A percentile compares a stretch with the other conserved stretches of the same genome.
These are phyloP conservation scores for Nibea coibor DNA, from an alignment of 2,113 vertebrate species.

Conservation along the genomic window DNA sequence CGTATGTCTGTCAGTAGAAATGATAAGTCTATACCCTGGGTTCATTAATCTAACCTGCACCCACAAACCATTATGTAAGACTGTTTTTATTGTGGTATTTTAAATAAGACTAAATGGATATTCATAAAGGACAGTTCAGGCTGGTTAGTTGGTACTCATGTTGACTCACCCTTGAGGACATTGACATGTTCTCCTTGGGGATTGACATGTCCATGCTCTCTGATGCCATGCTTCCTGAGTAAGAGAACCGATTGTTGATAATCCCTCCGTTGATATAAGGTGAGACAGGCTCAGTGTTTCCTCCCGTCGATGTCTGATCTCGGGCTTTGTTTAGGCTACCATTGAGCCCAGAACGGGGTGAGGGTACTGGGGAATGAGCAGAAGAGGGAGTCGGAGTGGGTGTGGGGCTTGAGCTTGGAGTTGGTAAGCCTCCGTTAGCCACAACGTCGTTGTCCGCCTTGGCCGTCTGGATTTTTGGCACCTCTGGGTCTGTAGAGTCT, in stretches of 20 bases:
- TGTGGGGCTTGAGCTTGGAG: slow-evolving; percentile 2
- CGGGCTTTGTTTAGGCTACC: slow-evolving; percentile 9
- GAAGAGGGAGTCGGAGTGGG: slow-evolving; percentile 9
- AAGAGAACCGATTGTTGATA: slow-evolving; percentile 85
- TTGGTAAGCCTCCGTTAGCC: not conserved
- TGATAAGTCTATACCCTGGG: not conserved
- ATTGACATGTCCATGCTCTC: slow-evolving; percentile 89
- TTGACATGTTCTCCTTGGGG: slow-evolving; percentile 85
- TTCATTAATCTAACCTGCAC: not conserved
- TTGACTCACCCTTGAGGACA: slow-evolving; percentile 87
- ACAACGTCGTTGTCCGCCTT: not conserved
- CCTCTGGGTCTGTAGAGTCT: not conserved
- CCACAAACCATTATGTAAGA: not conserved
- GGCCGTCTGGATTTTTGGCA: slow-evolving; percentile 7
- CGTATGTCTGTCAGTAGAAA: not conserved
- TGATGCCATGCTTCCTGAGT: slow-evolving; percentile 84
- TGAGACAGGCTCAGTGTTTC: slow-evolving; percentile 58
- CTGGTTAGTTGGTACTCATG: not conserved
- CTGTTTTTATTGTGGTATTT: not conserved
- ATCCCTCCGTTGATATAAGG: slow-evolving; percentile 51
- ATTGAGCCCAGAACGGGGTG: slow-evolving; percentile 8
- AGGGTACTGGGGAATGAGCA: not conserved
- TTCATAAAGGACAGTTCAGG: not conserved
- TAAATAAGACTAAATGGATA: not conserved
- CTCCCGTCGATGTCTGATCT: slow-evolving; percentile 22